Base-by-base conservation (phyloP, 2,797 vertebrate species). In the Echiichthys vipera region DNA sequence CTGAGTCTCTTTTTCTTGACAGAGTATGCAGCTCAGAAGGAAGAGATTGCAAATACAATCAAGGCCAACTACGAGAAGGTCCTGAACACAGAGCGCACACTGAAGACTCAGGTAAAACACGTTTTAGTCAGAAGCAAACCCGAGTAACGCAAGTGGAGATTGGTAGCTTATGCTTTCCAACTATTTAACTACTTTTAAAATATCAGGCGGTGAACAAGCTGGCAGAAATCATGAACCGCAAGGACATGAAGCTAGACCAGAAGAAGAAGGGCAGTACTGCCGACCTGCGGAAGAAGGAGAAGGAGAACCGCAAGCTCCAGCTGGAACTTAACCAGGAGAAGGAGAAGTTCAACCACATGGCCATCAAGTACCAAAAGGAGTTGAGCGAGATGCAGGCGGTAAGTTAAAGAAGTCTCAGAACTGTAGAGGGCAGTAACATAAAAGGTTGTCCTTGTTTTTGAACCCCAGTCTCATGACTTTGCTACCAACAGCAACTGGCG, bases 141-240 rank as follows among this genome's bases (percentile, higher is more conserved):
- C 14, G 10, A 3, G 2, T 12, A 18, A 56, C 18, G 10, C 13
- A 24, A 49, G 22, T 17, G 4, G 25, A 32, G 22, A 51, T 18
- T 0, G 4, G 17, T 2, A 5, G 18, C 37, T 61, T 1, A 74
- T 39, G 6, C 20, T 68, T 34, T 40, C 4, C 32, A 10, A 42
- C 50, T 8, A 1, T 67, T 22, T 9, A 1, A 27, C 43, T 5
- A 2, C 64, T 18, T 32, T 24, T 1, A 4, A n/a, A 72, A 49
- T 72, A 8, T 88, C 88, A 99, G 98, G 98, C 98, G 75, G 98
- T 99, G 75, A 99, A 99, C 89, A 99, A 99, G 84, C 93, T 99
- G 88, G 98, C 98, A 59, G 98, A 99, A 93, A 99, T 99, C 92
- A 96, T 99, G 98, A 99, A 99, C 93, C 95, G 98, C 24, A 99